Base-by-base conservation (phyloP, 2,888 invertebrate genomes). In the Pollenia angustigena region DNA sequence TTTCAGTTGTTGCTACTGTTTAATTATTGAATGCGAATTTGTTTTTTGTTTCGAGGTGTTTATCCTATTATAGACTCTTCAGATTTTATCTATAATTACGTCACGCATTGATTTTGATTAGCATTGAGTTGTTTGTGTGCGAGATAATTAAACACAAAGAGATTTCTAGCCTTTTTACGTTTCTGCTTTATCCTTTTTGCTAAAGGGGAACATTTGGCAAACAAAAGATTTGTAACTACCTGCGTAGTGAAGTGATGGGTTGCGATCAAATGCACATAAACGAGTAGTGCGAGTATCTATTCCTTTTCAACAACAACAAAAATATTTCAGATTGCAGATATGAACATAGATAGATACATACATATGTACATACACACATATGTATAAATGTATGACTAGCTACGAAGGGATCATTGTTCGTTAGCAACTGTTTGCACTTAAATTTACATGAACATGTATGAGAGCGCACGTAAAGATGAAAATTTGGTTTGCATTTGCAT, bases 51-150 rank as follows among this genome's bases (percentile, higher is more conserved):
- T 88, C 88, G 89, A 91, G 90, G 91, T 91, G 91, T 90, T 90
- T 90, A 91, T 91, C 91, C 89, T 88, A 90, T 90, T 90, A 90
- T 89, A 87, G 88, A 88, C 90, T 89, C 90, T 90, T 90, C 89
- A 89, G 89, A 90, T 90, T 76, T 87, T 88, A 88, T 89, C 88
- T 82, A 78, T 85, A 86, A 87, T 86, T 87, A 85, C 81, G 74
- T 85, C 85, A 85, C 79, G 81, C 85, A 85, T 84, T 76, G 85
- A 85, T 88, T 85, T 84, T 86, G 79, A 88, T 87, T 86, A 84
- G 69, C 80, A 85, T 87, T 85, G 84, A 82, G 81, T 81, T 81
- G 81, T 84, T 84, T 87, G 62, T 84, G 80, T 80, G 56, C 50
- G 71, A 68, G 32, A 79, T 85, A 84, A 82, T 85, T 76, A 52